Base-by-base conservation (phyloP, 1,140 invertebrate genomes). In the Pseudachorutes palmiensis region DNA sequence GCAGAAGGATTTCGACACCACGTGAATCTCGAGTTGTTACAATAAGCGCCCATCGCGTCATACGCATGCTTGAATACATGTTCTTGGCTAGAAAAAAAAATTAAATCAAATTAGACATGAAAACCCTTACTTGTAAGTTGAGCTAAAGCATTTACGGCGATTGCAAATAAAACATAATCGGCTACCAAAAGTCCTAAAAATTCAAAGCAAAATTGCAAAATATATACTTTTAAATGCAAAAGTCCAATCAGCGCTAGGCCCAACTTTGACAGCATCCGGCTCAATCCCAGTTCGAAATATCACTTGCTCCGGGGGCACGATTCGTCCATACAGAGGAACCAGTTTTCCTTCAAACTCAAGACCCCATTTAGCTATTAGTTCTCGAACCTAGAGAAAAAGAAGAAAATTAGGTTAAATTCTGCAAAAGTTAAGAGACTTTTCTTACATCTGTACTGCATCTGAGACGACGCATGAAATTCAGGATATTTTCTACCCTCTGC, bases 11-110 rank as follows among this genome's bases (percentile, higher is more conserved):
- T 3, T 68, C 61, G 16, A 67, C 45, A 1, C 60, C 66, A 14
- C 36, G 45, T 24, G 59, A 28, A 62, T 62, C 66, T 51, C 59
- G 45, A 26, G 26, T 9, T n/a, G 59, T 33, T 19, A 67, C 66
- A 31, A 81, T 72, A 2, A 82, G 68, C 22, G 78, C 74, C 80
- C 80, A 81, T 51, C 76, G 77, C 3, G 57, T 69, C 29, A 81
- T 63, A 41, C 73, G 65, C 1, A 78, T 77, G 55, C 67, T 29
- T 2, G 62, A 31, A 5, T 29, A 66, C 69, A 70, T 58, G 36
- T 41, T 29, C 32, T 69, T 63, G 32, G 12, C 64, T 62, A 9
- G 28, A 30, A 57, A 64, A 45, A 59, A 26, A 9, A 64, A 26
- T 28, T 64, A 49, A 45, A 60, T n/a, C n/a, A n/a, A n/a, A n/a